A percentile compares a stretch with the other conserved stretches of the same genome.
Evolutionary conservation across 2,797 vertebrate species (phyloP).

Genomic region (Pachyuromys duprasi): DNA sequence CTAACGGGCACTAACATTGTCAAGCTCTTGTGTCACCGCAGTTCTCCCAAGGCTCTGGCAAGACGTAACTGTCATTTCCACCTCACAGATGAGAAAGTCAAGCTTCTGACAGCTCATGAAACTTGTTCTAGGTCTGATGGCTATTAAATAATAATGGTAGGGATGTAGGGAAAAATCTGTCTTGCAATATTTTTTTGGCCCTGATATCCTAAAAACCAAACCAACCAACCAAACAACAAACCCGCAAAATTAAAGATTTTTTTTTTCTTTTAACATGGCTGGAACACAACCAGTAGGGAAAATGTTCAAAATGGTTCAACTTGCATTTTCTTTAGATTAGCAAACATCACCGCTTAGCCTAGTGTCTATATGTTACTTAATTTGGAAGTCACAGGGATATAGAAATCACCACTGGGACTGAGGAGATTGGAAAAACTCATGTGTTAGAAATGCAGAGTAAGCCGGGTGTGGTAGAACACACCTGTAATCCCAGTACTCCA

Average conservation of each 20-base stretch:
- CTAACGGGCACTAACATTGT: background rate
- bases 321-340: background rate
- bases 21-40: background rate
- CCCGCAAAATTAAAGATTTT: background rate
- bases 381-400: background rate
- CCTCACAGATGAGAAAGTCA: background rate
- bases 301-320: background rate
- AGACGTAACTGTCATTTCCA: background rate
- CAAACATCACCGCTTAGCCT: background rate
- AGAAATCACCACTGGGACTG: background rate
- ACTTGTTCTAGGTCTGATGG: background rate
- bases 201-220: background rate
- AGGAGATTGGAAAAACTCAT: background rate
- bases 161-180: background rate
- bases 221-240: background rate
- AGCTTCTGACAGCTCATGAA: slow-evolving; percentile 2
- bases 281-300: background rate
- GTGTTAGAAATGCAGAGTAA: background rate
- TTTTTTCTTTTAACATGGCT: slow-evolving; percentile 35
- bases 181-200: background rate
- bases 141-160: background rate
- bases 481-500: too few species aligned
- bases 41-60: background rate
- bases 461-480: too few species aligned
- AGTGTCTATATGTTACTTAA: background rate